Percentiles rank a stretch among this genome's conserved stretches.
Evolutionary conservation across 2,113 vertebrate species (phyloP).

Genomic region (Butorides virescens): DNA sequence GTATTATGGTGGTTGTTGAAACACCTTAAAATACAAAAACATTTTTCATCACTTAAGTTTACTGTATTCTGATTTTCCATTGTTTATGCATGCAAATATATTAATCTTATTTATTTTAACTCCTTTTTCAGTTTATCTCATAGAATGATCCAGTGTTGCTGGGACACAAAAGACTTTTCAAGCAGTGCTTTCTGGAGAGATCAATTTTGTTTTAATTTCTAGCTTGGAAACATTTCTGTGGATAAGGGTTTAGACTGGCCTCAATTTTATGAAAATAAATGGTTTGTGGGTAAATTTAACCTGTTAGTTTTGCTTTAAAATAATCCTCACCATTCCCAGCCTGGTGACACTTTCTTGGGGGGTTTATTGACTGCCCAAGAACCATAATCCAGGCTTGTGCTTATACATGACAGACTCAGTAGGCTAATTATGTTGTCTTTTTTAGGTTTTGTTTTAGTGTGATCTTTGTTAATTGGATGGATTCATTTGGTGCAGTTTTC

Average conservation of each 20-base stretch:
- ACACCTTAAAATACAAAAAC: neutral
- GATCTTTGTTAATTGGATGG: constrained; percentile 46
- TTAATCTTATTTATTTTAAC: neutral
- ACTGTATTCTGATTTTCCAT: neutral
- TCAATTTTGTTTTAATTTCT: neutral
- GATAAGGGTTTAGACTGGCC: neutral
- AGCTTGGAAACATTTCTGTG: neutral
- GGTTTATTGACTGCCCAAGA: neutral
- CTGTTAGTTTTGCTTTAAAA: neutral
- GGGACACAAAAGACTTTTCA: neutral
- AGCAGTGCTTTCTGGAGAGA: neutral
- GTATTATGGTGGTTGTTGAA: neutral
- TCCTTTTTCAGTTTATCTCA: neutral
- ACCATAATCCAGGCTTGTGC: neutral
- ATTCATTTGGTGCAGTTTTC: constrained; percentile 62
- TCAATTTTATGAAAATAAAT: neutral
- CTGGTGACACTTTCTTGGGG: neutral
- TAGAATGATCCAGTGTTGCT: neutral
- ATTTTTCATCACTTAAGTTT: neutral
- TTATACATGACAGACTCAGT: constrained; percentile 41
- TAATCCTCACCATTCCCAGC: neutral
- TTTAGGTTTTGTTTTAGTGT: neutral
- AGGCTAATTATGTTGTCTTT: constrained; percentile 41
- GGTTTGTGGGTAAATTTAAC: neutral
- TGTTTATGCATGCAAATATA: neutral